phyloP scores from a whole-genome alignment of 2,113 vertebrate genomes.

The Elachura formosa region DNA sequence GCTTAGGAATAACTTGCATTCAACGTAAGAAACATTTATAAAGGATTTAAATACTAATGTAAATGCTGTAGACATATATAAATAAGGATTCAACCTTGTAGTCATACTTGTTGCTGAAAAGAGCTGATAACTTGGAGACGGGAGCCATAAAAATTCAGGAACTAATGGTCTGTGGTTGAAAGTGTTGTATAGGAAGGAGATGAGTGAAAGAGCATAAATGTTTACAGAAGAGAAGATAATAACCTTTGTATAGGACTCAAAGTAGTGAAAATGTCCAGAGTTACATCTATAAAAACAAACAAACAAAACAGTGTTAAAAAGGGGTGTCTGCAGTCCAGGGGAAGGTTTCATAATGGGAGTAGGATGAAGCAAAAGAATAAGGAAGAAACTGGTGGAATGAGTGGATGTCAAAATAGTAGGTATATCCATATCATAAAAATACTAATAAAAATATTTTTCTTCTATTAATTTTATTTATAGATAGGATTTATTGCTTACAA shows the following conservation, averaged over 20 bases:
- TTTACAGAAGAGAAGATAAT: background rate
- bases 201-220: background rate
- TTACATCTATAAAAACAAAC: background rate
- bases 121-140: background rate
- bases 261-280: background rate
- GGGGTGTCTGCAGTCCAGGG: background rate
- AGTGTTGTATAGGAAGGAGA: background rate
- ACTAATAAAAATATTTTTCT: background rate
- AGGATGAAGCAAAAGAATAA: background rate
- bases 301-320: background rate
- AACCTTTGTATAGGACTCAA: background rate
- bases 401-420: background rate
- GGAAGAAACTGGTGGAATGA: background rate
- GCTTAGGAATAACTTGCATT: background rate
- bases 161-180: background rate
- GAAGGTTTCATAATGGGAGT: background rate
- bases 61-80: background rate
- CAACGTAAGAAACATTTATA: background rate
- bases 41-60: background rate
- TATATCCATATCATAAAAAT: background rate
- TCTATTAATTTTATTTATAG: background rate
- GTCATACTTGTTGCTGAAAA: background rate
- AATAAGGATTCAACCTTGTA: background rate
- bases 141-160: background rate
- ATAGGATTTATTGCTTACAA: background rate